Percentiles rank a stretch among this genome's conserved stretches.
These are phyloP conservation scores for Fulmarus glacialis DNA, from an alignment of 2,113 vertebrate species.

Conservation along the genomic window DNA sequence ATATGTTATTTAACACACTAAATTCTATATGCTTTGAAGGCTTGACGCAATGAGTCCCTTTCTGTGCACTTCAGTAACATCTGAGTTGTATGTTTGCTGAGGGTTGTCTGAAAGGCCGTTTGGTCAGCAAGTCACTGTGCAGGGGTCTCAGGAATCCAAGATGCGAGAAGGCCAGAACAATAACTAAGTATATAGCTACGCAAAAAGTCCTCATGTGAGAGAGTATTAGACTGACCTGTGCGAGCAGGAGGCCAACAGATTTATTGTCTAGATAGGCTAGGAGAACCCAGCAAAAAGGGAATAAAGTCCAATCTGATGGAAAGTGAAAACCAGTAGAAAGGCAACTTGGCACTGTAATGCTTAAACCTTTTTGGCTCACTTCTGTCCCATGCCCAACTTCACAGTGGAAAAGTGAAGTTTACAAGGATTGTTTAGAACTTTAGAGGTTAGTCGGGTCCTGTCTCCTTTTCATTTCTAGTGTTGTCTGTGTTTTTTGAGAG, in stretches of 20 bases:
- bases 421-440: background rate
- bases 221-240: background rate
- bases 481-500: background rate
- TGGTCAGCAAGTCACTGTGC: background rate
- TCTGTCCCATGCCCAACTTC: background rate
- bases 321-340: background rate
- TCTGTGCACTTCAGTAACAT: background rate
- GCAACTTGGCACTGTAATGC: background rate
- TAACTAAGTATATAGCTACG: background rate
- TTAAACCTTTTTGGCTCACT: background rate
- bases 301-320: background rate
- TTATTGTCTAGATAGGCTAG: background rate
- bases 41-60: background rate
- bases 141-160: background rate
- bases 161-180: background rate
- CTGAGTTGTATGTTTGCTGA: background rate
- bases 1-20: background rate
- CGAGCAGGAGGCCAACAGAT: background rate
- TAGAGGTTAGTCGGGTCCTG: background rate
- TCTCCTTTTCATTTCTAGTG: background rate
- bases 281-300: background rate
- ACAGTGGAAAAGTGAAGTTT: background rate
- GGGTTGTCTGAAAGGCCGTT: background rate
- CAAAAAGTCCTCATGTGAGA: background rate
- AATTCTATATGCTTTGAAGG: background rate